Percentiles rank a stretch among this genome's conserved stretches.
Conservation (phyloP, 2,888 invertebrate species). For the Morpho achilles region DNA sequence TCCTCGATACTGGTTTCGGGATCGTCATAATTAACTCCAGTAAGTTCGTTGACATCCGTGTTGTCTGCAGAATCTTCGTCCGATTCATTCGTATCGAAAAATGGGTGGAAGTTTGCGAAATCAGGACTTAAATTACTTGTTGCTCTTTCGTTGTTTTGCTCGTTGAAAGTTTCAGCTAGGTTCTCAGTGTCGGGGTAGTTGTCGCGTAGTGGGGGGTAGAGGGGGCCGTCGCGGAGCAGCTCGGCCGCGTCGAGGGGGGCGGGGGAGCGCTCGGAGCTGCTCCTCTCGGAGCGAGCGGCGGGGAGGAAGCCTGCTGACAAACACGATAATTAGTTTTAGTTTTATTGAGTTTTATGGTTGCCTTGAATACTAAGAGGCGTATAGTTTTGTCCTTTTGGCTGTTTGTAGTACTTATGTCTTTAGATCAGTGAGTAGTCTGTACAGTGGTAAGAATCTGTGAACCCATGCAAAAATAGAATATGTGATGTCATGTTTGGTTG, state of each 20-base stretch:
- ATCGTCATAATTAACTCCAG: slow-evolving; percentile 32
- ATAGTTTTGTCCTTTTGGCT: too few relatives aligned
- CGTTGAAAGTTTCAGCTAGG: slow-evolving; percentile 28
- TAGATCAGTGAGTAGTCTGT: too few relatives aligned
- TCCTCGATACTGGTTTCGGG: slow-evolving; percentile 47
- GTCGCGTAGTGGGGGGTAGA: slow-evolving; percentile 49
- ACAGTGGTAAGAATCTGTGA: too few relatives aligned
- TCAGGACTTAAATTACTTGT: slow-evolving; percentile 20
- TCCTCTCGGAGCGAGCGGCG: slow-evolving; percentile 40
- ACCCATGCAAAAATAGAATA: too few relatives aligned
- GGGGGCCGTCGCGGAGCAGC: slow-evolving; percentile 55
- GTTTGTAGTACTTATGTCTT: too few relatives aligned
- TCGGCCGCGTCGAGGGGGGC: slow-evolving; percentile 48
- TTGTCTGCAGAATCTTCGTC: slow-evolving; percentile 25
- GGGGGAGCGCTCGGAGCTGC: slow-evolving; percentile 49
- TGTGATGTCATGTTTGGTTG: too few relatives aligned
- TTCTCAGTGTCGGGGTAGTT: slow-evolving; percentile 23
- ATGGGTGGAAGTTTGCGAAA: slow-evolving; percentile 23
- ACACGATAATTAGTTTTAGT: slow-evolving; percentile 19
- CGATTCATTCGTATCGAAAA: slow-evolving; percentile 25
- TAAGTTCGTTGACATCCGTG: slow-evolving; percentile 20
- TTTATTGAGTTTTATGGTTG: neutral
- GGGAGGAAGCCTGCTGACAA: slow-evolving; percentile 48
- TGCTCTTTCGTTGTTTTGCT: slow-evolving; percentile 30
- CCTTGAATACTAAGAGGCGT: too few relatives aligned